Evolutionary conservation across 1,140 invertebrate genomes (phyloP), one percentile per base, ranked within the genome.

Genomic region (Rhizoglyphus robini): DNA sequence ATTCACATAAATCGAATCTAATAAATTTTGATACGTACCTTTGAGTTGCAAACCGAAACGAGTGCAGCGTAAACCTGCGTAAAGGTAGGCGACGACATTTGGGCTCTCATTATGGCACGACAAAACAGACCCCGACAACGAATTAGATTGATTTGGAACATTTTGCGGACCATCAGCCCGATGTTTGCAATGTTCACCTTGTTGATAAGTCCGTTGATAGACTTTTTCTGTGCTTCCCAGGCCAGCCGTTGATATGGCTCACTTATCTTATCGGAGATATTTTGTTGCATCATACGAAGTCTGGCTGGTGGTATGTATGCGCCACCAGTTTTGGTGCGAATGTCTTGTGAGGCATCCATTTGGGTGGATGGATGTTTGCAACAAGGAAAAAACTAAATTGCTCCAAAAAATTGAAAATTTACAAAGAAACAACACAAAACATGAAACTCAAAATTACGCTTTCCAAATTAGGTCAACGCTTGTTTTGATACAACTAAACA

Each of bases 211-310:
- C 96, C 96, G 74, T 98, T 93, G 67, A 99, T 93, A n/a, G 92
- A 96, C 74, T 99, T 99, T 73, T 99, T 99, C 18, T 99, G 76
- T 0, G 92, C 91, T 81, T 99, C 96, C 96, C 96, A 99, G 1
- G 95, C 87, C 15, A 99, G 85, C 69, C 96, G 80, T 77, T 99
- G 96, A 79, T 92, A 99, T 11, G 88, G 88, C 15, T 85, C 83
- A 69, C 89, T 90, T 41, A 47, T 82, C 77, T 97, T 97, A 72
- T 97, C 92, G 0, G 87, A 91, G 25, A 96, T 94, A 74, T 88
- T 84, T 0, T 86, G 87, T 79, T 97, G 91, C 88, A 98, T 91
- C 81, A 95, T 82, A 49, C 86, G 81, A 5, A 99, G 77, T 74
- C 89, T 93, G 0, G 95, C 95, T 2, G 96, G 96, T 1, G 96